Evolutionary conservation across 2,888 invertebrate genomes (phyloP).

Genomic region (Adelognathus sp.): DNA sequence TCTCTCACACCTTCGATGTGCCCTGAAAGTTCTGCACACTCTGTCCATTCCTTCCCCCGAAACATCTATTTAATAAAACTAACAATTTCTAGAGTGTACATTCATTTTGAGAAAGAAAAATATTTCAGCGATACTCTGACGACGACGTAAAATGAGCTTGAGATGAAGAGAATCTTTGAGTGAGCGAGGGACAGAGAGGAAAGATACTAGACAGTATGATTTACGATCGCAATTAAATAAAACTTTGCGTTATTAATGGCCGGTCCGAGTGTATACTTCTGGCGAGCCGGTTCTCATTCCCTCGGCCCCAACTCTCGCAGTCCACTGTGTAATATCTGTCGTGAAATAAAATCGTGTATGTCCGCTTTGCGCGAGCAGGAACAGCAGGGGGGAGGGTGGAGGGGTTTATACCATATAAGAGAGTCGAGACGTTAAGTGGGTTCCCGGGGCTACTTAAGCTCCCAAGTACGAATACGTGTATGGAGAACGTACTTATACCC

Average conservation of each 20-base stretch:
- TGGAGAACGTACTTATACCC: slow-evolving; percentile 15
- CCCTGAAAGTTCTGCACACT: no score
- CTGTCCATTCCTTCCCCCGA: neutral
- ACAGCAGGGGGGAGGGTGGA: slow-evolving; percentile 37
- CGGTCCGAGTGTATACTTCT: slow-evolving; percentile 46
- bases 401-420: slow-evolving; percentile 52
- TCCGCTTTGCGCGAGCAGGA: slow-evolving; percentile 35
- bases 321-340: slow-evolving; percentile 39
- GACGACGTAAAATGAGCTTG: slow-evolving; percentile 25
- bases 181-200: neutral
- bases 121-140: neutral
- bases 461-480: slow-evolving; percentile 36
- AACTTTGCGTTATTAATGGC: slow-evolving; percentile 60
- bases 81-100: slow-evolving; percentile 42
- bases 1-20: no score
- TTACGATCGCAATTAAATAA: slow-evolving; percentile 61
- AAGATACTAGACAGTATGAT: slow-evolving; percentile 54
- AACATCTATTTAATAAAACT: slow-evolving; percentile 21
- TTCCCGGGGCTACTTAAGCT: slow-evolving; percentile 55
- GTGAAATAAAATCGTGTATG: slow-evolving; percentile 48
- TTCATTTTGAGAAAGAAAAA: slow-evolving; percentile 38
- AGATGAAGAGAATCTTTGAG: neutral
- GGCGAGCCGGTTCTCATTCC: slow-evolving; percentile 43
- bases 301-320: slow-evolving; percentile 22
- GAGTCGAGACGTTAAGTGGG: slow-evolving; percentile 57